Evolutionary conservation across 2,113 vertebrate species (phyloP).

Genomic region (Tetrao urogallus): DNA sequence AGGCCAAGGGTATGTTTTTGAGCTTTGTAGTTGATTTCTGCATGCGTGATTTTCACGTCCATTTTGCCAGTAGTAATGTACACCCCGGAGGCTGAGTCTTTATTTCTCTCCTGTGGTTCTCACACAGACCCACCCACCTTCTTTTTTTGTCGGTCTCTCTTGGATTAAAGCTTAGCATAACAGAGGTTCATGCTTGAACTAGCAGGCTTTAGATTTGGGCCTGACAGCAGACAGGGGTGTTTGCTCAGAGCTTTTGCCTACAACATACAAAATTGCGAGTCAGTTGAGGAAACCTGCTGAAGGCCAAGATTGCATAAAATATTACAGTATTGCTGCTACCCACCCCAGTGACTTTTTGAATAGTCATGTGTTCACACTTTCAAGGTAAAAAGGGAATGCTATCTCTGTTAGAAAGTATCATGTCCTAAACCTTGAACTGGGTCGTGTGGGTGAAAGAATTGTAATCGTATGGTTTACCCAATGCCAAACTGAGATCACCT

Average conservation of each 20-base stretch:
- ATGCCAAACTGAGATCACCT: neutral
- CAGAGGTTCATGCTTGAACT: neutral
- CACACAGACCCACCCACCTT: accelerated
- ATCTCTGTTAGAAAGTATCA: neutral
- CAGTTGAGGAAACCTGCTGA: neutral
- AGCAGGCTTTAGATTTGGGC: neutral
- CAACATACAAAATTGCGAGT: neutral
- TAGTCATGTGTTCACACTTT: neutral
- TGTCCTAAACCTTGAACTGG: neutral
- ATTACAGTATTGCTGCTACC: neutral
- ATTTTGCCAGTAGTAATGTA: neutral
- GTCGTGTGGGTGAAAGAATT: neutral
- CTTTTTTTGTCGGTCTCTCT: neutral
- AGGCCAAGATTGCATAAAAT: neutral
- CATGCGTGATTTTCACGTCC: accelerated
- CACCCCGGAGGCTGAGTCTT: neutral
- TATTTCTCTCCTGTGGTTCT: neutral
- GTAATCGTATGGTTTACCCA: neutral
- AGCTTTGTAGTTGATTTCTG: neutral
- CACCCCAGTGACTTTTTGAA: neutral
- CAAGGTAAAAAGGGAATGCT: neutral
- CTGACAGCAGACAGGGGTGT: neutral
- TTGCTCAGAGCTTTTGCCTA: neutral
- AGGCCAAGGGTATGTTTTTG: neutral
- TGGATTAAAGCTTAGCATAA: neutral